phyloP scores from a whole-genome alignment of 2,888 invertebrate genomes.

The Pediacus dermestoides region DNA sequence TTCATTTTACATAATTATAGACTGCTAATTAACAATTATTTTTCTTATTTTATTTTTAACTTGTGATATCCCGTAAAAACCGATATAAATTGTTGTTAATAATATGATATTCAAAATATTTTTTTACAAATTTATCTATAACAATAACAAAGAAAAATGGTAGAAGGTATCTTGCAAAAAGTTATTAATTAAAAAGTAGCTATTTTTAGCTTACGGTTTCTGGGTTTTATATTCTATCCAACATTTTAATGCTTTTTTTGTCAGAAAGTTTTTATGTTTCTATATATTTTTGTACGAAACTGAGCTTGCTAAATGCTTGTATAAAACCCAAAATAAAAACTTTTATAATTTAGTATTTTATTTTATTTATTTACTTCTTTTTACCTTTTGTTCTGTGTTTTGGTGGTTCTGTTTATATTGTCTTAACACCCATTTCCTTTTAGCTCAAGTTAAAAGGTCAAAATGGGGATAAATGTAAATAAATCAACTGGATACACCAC shows the following conservation, averaged over 20 bases:
- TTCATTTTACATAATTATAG: slow-evolving; percentile 8
- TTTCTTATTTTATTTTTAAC: slow-evolving; percentile 1
- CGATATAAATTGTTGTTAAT: no score
- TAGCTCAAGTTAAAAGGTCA: slow-evolving; percentile 10
- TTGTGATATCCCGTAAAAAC: no score
- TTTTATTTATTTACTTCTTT: slow-evolving; percentile 32
- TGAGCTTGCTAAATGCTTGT: slow-evolving; percentile 31
- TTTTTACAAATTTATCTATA: no score
- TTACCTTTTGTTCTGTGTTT: slow-evolving; percentile 15
- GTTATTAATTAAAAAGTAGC: no score
- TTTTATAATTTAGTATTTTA: slow-evolving; percentile 29
- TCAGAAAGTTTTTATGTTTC: slow-evolving; percentile 24
- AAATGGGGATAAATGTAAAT: neutral
- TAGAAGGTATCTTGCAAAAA: no score
- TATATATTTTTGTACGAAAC: slow-evolving; percentile 25
- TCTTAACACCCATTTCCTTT: slow-evolving; percentile 27
- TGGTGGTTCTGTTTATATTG: slow-evolving; percentile 10
- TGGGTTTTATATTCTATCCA: slow-evolving; percentile 23
- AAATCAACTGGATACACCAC: no score
- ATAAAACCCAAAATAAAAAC: slow-evolving; percentile 40
- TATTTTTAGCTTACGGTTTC: no score
- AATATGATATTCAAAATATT: no score
- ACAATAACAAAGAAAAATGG: no score
- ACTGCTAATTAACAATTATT: slow-evolving; percentile 22
- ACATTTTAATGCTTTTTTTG: slow-evolving; percentile 41